Percentiles rank a stretch among this genome's conserved stretches.
These are phyloP conservation scores for Tachina grossa DNA, from an alignment of 2,888 invertebrate genomes.

Conservation along the genomic window DNA sequence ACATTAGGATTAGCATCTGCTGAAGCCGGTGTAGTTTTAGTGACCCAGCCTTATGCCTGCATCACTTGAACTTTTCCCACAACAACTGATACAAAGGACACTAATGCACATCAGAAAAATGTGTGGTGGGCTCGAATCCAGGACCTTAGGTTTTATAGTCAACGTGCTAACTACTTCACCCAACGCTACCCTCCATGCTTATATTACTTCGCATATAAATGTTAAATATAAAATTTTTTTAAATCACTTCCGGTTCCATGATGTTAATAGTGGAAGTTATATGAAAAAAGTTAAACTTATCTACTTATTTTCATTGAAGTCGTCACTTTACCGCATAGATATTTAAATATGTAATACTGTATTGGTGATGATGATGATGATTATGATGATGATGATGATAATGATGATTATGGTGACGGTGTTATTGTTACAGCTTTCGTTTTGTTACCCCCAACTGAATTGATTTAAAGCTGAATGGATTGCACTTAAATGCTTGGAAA, in stretches of 20 bases:
- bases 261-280: background rate
- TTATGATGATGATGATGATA: too few relatives aligned
- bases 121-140: too few relatives aligned
- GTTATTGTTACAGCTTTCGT: background rate
- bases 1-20: too few relatives aligned
- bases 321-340: conserved; percentile 19
- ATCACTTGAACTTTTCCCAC: too few relatives aligned
- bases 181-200: too few relatives aligned
- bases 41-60: too few relatives aligned
- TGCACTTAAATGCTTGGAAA: background rate
- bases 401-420: background rate
- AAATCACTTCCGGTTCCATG: background rate
- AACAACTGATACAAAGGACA: too few relatives aligned
- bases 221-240: background rate
- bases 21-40: too few relatives aligned
- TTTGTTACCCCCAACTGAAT: background rate
- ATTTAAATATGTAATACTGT: conserved; percentile 33
- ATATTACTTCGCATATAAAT: background rate
- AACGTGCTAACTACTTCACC: too few relatives aligned
- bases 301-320: background rate
- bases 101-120: too few relatives aligned
- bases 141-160: too few relatives aligned
- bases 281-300: background rate
- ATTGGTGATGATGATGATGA: background rate
- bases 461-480: conserved; percentile 3